These are phyloP conservation scores for Phalanger gymnotis DNA, from an alignment of 2,797 vertebrate species.

Conservation along the genomic window DNA sequence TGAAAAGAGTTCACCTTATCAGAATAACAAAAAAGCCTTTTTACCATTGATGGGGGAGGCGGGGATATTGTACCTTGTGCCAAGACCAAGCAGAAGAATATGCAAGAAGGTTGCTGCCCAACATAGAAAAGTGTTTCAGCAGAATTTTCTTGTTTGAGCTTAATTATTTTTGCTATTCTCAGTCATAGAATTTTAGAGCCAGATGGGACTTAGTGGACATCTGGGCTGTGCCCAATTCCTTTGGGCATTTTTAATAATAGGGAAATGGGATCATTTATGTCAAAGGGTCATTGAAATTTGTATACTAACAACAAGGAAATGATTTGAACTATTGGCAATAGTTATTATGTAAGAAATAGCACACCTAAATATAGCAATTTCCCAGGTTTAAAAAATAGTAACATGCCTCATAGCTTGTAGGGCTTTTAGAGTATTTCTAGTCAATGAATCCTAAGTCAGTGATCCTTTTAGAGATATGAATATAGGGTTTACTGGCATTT, in stretches of 20 bases:
- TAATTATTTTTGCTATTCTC: not conserved
- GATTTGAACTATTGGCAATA: not conserved
- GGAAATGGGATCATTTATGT: not conserved
- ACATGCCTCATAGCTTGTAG: not conserved
- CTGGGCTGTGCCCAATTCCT: not conserved
- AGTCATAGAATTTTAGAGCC: not conserved
- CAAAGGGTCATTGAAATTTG: not conserved
- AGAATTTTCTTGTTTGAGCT: not conserved
- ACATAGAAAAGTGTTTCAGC: not conserved
- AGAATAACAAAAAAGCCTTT: not conserved
- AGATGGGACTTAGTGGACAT: not conserved
- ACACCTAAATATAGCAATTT: not conserved
- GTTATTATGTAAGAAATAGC: not conserved
- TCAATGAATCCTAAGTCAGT: not conserved
- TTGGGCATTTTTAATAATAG: not conserved
- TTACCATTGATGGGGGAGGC: not conserved
- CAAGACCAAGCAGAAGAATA: not conserved
- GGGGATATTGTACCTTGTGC: not conserved
- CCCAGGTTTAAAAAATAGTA: not conserved
- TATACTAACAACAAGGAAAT: not conserved
- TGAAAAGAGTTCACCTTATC: not conserved
- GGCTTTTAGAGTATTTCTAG: not conserved
- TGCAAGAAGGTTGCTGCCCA: not conserved
- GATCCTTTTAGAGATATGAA: not conserved
- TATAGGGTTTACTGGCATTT: not conserved